Evolutionary conservation across 2,888 invertebrate species (phyloP).

Genomic region (Sarcophaga caerulescens): DNA sequence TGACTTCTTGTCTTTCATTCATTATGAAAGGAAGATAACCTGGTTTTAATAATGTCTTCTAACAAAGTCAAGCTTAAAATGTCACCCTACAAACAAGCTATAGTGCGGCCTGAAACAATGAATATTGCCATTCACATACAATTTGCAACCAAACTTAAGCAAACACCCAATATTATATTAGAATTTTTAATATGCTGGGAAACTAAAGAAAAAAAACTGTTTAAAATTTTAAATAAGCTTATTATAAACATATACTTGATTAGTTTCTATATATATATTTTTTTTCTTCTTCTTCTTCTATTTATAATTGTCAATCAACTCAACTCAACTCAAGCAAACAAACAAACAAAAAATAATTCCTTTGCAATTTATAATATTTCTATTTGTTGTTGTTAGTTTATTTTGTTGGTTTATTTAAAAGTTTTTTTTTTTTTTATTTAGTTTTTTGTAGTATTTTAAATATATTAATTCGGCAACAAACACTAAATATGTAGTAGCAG

Average conservation of each 20-base stretch:
- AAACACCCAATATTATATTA: too few species aligned
- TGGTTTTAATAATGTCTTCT: too few species aligned
- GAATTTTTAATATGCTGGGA: too few species aligned
- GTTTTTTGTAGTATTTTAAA: conserved; percentile 3
- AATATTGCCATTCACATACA: too few species aligned
- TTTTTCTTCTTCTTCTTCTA: conserved; percentile 17
- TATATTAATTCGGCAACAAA: not conserved
- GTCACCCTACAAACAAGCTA: too few species aligned
- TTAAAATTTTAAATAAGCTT: conserved; percentile 29
- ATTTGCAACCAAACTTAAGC: too few species aligned
- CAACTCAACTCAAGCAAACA: not conserved
- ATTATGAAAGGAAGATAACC: too few species aligned
- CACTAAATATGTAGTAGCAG: conserved; percentile 23
- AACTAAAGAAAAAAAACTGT: not conserved
- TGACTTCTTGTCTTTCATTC: too few species aligned
- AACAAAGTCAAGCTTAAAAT: too few species aligned
- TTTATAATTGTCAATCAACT: conserved; percentile 56
- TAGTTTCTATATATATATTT: conserved; percentile 26
- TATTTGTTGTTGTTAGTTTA: conserved; percentile 24
- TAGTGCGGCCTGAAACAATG: too few species aligned
- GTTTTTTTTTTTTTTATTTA: not conserved
- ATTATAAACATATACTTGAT: conserved; percentile 8
- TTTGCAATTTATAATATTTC: conserved; percentile 12
- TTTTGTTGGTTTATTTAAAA: conserved; percentile 10
- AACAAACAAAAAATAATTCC: conserved; percentile 11